Evolutionary conservation across 2,113 vertebrate species (phyloP).

Genomic region (Theristicus caerulescens): DNA sequence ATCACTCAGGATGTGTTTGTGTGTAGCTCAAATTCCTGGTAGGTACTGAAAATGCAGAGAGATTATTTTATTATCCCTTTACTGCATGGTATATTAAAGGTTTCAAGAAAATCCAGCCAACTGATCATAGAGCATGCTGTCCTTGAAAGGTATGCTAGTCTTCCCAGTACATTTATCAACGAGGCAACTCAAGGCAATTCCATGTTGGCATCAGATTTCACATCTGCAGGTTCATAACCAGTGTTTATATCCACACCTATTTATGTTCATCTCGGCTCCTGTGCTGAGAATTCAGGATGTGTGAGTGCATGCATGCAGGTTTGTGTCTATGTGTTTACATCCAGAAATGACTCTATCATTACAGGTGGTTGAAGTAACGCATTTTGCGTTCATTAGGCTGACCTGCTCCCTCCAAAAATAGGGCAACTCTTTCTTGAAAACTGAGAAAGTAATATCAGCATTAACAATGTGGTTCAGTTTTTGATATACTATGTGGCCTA

Average conservation of each 20-base stretch:
- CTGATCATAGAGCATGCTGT: constrained; percentile 18
- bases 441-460: not conserved
- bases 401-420: not conserved
- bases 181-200: not conserved
- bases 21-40: not conserved
- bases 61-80: constrained; percentile 51
- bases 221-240: not conserved
- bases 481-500: accelerated
- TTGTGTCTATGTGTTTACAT: not conserved
- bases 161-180: not conserved
- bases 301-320: not conserved
- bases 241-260: not conserved
- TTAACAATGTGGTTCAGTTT: not conserved
- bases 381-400: not conserved
- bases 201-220: not conserved
- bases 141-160: not conserved
- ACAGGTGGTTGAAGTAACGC: not conserved
- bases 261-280: not conserved
- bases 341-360: not conserved
- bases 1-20: not conserved
- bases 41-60: not conserved
- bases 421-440: not conserved
- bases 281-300: not conserved
- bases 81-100: constrained; percentile 12
- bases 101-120: constrained; percentile 31